Evolutionary conservation across 1,140 invertebrate genomes (phyloP), one percentile per base, ranked within the genome.

Genomic region (Drosophila asahinai): DNA sequence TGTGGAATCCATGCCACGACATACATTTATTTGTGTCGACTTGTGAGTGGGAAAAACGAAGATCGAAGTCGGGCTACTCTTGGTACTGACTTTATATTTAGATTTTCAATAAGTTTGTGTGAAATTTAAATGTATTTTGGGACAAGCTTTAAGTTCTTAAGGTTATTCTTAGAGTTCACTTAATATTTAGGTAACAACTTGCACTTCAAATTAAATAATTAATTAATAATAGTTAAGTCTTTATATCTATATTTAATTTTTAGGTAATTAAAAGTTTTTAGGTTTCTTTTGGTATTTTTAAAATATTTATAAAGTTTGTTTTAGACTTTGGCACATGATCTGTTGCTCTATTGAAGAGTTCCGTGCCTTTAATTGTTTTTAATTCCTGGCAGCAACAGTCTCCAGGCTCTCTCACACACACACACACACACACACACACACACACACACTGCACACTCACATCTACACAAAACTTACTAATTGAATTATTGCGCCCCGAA

Each of bases 401-500:
- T 8, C 42, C 22, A 22, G 66, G 17, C 36, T 11, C 19, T 40
- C 47, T 36, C 30, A 5, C n/a, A 2, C 27, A 61, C 33, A 47
- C 40, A 19, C 67, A 25, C 22, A 17, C 12, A 27, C 19, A 17
- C 47, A 47, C 3, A 38, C 36, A 22, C 11, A 36, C 52, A 49
- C 55, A 17, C 49, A 42, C 49, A 27, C 17, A 14, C n/a, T n/a
- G 33, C 25, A 40, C 51, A 42, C 42, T 40, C 19, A 19, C 25
- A 42, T 9, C 15, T 15, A 36, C 17, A 12, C n/a, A 19, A 45
- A 51, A 57, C 62, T 77, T 77, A 77, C 48, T 60, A 43, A 49
- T 77, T 48, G 57, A 52, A 52, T 77, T 59, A 77, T 77, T 77
- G 62, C 19, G 72, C 47, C 57, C 75, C 58, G 30, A 42, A 40